phyloP scores from a whole-genome alignment of 2,113 vertebrate species.

The Chelonoidis abingdonii region DNA sequence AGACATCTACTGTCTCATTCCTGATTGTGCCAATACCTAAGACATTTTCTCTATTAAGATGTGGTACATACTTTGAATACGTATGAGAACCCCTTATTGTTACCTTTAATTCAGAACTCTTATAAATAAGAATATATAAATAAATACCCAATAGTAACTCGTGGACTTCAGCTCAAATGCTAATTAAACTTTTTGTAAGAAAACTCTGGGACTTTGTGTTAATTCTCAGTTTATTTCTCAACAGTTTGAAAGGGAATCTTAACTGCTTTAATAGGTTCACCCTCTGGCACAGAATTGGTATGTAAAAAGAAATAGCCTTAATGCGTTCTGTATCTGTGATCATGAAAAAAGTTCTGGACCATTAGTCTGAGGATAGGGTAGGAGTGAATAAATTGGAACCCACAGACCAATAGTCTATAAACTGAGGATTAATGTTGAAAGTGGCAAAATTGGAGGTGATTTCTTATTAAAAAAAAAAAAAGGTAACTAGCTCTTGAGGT shows the following conservation, averaged over 20 bases:
- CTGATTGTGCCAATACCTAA: not conserved
- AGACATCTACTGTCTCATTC: not conserved
- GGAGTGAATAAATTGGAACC: not conserved
- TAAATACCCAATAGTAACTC: not conserved
- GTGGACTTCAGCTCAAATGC: not conserved
- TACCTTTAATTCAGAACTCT: not conserved
- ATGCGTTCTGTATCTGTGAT: accelerated
- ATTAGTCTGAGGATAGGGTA: not conserved
- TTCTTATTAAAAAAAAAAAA: not conserved
- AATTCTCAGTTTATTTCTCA: not conserved
- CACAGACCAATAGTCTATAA: not conserved
- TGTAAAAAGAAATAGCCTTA: not conserved
- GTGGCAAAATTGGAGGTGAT: not conserved
- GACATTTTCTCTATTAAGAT: not conserved
- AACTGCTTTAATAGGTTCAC: not conserved
- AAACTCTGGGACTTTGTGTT: not conserved
- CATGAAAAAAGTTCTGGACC: not conserved
- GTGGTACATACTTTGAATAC: not conserved
- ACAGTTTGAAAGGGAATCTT: not conserved
- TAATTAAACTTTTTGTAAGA: not conserved
- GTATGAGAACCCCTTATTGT: not conserved
- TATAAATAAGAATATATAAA: not conserved
- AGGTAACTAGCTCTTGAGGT: not conserved
- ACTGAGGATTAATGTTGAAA: not conserved
- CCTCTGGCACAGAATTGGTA: not conserved